phyloP scores from a whole-genome alignment of 2,797 vertebrate species.

The Lutjanus argentimaculatus region DNA sequence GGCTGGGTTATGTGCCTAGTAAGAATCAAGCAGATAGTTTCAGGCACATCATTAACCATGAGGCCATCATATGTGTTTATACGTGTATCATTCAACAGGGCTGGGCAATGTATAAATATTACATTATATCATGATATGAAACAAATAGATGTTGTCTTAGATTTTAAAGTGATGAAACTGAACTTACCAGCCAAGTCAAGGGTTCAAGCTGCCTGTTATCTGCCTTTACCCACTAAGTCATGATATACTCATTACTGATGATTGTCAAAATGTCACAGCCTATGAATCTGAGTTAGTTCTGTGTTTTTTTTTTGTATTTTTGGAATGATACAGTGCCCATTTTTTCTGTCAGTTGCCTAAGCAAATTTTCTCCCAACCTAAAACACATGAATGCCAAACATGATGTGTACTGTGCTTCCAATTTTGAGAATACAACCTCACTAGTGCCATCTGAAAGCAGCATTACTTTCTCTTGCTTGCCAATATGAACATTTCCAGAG shows the following conservation, averaged over 20 bases:
- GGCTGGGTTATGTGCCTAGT: background rate
- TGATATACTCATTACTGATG: no score
- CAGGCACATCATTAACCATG: background rate
- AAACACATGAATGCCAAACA: background rate
- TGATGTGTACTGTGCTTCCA: background rate
- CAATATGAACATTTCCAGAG: conserved; percentile 8
- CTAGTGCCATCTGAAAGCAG: background rate
- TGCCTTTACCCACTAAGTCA: no score
- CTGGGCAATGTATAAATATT: no score
- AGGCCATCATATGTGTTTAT: background rate
- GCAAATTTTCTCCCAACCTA: background rate
- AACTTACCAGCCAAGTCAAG: no score
- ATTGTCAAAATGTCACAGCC: background rate
- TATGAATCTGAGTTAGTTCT: background rate
- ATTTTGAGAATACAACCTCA: background rate
- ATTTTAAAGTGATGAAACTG: no score
- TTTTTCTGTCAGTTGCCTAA: background rate
- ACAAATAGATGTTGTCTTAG: no score
- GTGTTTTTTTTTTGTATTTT: background rate
- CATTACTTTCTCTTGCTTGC: background rate
- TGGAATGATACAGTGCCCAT: background rate
- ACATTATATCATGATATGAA: no score
- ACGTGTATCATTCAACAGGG: background rate
- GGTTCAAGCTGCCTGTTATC: no score
- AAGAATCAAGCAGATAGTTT: background rate